Evolutionary conservation across 1,140 invertebrate species (phyloP).

Genomic region (Pogonognathellus flavescens): DNA sequence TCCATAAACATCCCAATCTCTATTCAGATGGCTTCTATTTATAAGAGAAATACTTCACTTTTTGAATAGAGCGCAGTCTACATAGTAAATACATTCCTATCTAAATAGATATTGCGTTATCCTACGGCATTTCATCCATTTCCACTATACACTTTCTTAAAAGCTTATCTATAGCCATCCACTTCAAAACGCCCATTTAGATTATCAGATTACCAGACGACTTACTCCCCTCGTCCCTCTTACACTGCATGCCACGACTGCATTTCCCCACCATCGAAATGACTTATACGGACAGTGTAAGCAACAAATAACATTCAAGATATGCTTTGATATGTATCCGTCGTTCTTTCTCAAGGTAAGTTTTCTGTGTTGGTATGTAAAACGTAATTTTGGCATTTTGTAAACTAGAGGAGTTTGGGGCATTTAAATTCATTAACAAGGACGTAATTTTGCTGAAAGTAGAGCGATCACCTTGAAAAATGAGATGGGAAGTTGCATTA

Average conservation of each 20-base stretch:
- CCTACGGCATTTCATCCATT: neutral
- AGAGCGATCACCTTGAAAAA: too few species aligned
- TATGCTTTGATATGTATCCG: too few species aligned
- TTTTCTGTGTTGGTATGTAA: too few species aligned
- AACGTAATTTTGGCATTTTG: too few species aligned
- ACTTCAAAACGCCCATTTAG: slow-evolving; percentile 51
- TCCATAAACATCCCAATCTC: neutral
- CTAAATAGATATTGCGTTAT: neutral
- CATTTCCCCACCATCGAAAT: neutral
- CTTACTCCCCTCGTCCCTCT: neutral
- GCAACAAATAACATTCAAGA: too few species aligned
- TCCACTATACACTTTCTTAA: slow-evolving; percentile 23
- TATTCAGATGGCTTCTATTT: neutral
- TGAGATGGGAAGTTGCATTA: too few species aligned
- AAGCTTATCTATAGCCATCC: slow-evolving; percentile 49
- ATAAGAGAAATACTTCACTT: neutral
- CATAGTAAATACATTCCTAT: neutral
- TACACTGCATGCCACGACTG: too few species aligned
- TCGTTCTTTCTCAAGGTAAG: too few species aligned
- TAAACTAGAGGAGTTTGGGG: too few species aligned
- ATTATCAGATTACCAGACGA: slow-evolving; percentile 38
- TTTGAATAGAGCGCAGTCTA: neutral
- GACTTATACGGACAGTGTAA: neutral
- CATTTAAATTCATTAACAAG: too few species aligned
- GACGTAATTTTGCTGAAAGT: too few species aligned